Evolutionary conservation across 2,797 vertebrate species (phyloP).

Genomic region (Mallotus villosus): DNA sequence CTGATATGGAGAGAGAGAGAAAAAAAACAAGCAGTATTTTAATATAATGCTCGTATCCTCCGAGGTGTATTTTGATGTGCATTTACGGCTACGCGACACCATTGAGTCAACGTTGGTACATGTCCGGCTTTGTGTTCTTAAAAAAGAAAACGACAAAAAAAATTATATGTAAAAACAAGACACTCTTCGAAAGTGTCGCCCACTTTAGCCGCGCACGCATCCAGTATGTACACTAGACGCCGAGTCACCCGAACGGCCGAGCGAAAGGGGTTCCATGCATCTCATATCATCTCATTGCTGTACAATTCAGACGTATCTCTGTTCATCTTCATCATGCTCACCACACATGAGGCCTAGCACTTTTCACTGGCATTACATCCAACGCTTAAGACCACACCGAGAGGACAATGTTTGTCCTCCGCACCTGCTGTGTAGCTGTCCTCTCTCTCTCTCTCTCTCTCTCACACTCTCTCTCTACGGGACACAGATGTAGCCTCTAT

Average conservation of each 20-base stretch:
- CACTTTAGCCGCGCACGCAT: conserved; percentile 55
- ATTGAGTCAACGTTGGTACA: conserved; percentile 65
- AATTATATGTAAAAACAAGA: conserved; percentile 24
- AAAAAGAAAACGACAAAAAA: conserved; percentile 34
- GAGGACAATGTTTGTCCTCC: not conserved
- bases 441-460: too few species aligned
- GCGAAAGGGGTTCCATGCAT: conserved; percentile 25
- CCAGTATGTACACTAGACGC: conserved; percentile 53
- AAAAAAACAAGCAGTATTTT: conserved; percentile 72
- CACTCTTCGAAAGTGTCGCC: conserved; percentile 48
- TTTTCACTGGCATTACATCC: not conserved
- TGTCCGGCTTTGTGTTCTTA: conserved; percentile 69
- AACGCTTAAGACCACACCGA: not conserved
- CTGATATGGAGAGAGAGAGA: conserved; percentile 53
- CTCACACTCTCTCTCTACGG: conserved; percentile 44
- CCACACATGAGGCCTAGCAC: not conserved
- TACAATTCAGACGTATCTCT: conserved; percentile 62
- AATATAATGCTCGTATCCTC: conserved; percentile 75
- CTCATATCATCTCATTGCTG: conserved; percentile 51
- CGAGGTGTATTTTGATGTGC: conserved; percentile 80
- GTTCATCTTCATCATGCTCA: conserved; percentile 35
- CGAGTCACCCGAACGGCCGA: conserved; percentile 37
- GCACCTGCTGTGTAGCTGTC: too few species aligned
- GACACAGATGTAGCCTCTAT: conserved; percentile 68
- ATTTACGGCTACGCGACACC: conserved; percentile 70